A percentile compares a stretch with the other conserved stretches of the same genome.
Evolutionary conservation across 2,797 vertebrate species (phyloP).

Genomic region (Australoheros facetus): DNA sequence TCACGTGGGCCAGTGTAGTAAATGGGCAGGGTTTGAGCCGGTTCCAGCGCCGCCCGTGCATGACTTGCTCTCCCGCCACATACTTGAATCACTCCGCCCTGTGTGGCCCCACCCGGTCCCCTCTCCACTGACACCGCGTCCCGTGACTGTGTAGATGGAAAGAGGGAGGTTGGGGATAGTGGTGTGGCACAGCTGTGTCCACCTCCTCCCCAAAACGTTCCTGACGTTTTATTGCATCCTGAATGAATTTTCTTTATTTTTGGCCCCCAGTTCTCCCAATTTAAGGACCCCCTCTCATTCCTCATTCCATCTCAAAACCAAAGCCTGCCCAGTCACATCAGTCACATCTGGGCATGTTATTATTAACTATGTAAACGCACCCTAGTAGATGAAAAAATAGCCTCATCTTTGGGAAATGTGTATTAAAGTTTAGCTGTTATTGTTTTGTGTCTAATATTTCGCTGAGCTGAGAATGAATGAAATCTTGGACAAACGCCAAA

Average conservation of each 20-base stretch:
- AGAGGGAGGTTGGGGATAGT: neutral
- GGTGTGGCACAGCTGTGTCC: neutral
- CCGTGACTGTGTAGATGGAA: neutral
- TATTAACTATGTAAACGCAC: neutral
- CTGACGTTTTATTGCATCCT: neutral
- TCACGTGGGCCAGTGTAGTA: slow-evolving; percentile 66
- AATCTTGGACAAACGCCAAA: slow-evolving; percentile 9
- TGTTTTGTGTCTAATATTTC: neutral
- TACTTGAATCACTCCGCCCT: slow-evolving; percentile 42
- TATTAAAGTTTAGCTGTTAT: neutral
- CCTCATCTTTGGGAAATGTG: neutral
- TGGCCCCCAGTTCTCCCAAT: neutral
- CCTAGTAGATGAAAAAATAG: neutral
- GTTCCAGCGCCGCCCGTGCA: neutral
- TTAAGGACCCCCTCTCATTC: neutral
- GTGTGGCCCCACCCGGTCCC: neutral
- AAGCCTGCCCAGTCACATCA: neutral
- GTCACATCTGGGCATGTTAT: neutral
- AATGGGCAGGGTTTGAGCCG: slow-evolving; percentile 47
- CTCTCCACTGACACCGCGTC: neutral
- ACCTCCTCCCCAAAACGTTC: neutral
- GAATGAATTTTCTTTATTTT: neutral
- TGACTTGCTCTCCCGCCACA: slow-evolving; percentile 60
- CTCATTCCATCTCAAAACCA: neutral
- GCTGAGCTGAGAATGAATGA: slow-evolving; percentile 11